Percentiles rank a stretch among this genome's conserved stretches.
phyloP scores from a whole-genome alignment of 2,797 vertebrate species.

The Tapirus indicus region DNA sequence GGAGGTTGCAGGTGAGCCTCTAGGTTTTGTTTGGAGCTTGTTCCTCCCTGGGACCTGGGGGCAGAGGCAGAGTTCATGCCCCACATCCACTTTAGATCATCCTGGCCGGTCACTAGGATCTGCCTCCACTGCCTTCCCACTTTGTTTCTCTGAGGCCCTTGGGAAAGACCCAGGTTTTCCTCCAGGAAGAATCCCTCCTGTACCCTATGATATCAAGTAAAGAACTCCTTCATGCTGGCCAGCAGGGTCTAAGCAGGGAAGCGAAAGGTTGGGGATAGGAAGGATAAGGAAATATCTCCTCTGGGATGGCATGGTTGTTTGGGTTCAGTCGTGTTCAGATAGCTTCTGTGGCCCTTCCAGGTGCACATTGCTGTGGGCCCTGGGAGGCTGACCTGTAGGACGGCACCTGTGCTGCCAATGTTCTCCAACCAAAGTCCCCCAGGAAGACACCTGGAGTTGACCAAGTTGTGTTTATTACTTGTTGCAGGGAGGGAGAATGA shows the following conservation, averaged over 20 bases:
- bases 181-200: not conserved
- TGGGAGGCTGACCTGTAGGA: not conserved
- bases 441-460: accelerated
- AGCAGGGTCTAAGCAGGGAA: not conserved
- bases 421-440: not conserved
- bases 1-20: constrained; percentile 37
- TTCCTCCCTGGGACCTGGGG: too few species aligned
- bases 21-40: accelerated
- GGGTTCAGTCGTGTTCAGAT: not conserved
- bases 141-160: not conserved
- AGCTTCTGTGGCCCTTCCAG: too few species aligned
- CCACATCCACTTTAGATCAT: not conserved
- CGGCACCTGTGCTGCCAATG: not conserved
- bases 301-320: too few species aligned
- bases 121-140: too few species aligned
- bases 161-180: not conserved
- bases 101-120: not conserved
- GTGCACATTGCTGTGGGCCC: accelerated
- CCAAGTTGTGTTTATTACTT: not conserved
- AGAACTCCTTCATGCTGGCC: not conserved
- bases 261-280: too few species aligned
- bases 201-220: not conserved
- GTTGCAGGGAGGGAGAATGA: not conserved
- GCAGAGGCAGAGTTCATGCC: not conserved
- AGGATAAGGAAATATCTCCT: not conserved